These are phyloP conservation scores for Drosophila pseudoananassae DNA, from an alignment of 1,140 invertebrate species.

Conservation along the genomic window DNA sequence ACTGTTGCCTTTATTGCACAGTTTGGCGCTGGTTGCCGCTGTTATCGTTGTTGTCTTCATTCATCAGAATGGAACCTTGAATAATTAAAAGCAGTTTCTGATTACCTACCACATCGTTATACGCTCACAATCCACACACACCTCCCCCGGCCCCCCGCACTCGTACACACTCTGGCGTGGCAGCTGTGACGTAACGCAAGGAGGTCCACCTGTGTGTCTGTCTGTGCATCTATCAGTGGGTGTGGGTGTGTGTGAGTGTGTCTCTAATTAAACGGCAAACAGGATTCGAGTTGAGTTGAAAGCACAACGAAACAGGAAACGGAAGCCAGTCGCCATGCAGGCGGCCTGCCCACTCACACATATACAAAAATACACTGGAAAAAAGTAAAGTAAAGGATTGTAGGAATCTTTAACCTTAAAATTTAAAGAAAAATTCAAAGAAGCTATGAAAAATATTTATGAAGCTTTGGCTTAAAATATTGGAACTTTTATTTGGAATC, in stretches of 20 bases:
- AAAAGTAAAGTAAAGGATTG: too few relatives aligned
- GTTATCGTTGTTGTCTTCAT: constrained; percentile 79
- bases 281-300: constrained; percentile 81
- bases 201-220: constrained; percentile 14
- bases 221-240: not conserved
- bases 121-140: constrained; percentile 68
- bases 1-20: constrained; percentile 72
- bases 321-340: constrained; percentile 77
- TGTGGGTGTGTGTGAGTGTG: constrained; percentile 50
- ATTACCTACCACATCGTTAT: constrained; percentile 83
- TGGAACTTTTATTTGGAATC: too few relatives aligned
- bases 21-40: constrained; percentile 66
- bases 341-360: constrained; percentile 21
- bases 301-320: constrained; percentile 81
- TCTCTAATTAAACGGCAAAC: constrained; percentile 83
- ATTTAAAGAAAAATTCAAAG: too few relatives aligned
- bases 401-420: too few relatives aligned
- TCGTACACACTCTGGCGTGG: not conserved
- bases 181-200: constrained; percentile 31
- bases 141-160: not conserved
- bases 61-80: constrained; percentile 83
- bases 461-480: too few relatives aligned
- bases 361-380: constrained; percentile 9
- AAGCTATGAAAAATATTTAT: too few relatives aligned
- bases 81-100: constrained; percentile 83